phyloP scores from a whole-genome alignment of 1,140 invertebrate species.

The Polyergus mexicanus region DNA sequence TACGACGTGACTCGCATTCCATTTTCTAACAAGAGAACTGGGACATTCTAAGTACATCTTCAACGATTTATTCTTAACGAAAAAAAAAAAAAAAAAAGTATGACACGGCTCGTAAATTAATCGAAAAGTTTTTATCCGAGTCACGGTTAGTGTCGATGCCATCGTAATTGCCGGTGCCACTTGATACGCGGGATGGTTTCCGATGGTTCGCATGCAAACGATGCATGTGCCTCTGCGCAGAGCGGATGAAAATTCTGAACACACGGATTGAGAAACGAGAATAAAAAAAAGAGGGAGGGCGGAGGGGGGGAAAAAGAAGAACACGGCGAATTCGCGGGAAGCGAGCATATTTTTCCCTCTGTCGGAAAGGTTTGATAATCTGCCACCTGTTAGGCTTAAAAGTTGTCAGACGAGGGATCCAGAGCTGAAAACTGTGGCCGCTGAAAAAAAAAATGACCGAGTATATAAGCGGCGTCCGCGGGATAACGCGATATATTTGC shows the following conservation, averaged over 20 bases:
- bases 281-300: no score
- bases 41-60: neutral
- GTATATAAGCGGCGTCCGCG: slow-evolving; percentile 45
- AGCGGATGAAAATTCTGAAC: neutral
- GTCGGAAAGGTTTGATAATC: slow-evolving; percentile 53
- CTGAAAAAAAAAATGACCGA: slow-evolving; percentile 66
- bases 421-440: neutral
- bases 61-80: neutral
- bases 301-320: neutral
- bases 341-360: slow-evolving; percentile 31
- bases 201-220: neutral
- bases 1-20: neutral
- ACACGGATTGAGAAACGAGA: neutral
- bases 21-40: neutral
- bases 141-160: neutral
- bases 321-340: neutral
- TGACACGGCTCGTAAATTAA: slow-evolving; percentile 4
- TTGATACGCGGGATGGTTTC: no score
- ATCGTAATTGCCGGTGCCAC: neutral
- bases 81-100: neutral
- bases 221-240: neutral
- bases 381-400: slow-evolving; percentile 72
- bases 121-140: slow-evolving; percentile 12
- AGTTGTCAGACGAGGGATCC: slow-evolving; percentile 39
- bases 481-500: slow-evolving; percentile 56